Base-by-base conservation (phyloP, 2,113 vertebrate genomes). In the Gallinago paraguaiae region DNA sequence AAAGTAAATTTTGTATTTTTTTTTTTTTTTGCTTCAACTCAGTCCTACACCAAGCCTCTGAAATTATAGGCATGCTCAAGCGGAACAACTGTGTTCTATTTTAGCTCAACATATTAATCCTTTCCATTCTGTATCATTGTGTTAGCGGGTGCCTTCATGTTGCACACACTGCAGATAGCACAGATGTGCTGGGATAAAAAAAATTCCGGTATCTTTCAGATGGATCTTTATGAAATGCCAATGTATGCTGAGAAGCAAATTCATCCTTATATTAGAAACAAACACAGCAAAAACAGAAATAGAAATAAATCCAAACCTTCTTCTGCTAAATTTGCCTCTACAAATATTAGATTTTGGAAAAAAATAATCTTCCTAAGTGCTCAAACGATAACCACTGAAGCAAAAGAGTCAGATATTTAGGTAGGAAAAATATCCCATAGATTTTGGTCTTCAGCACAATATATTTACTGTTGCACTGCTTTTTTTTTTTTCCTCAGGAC, bases 111-210 rank as follows among this genome's bases (percentile, higher is more conserved):
- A 67, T 90, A 54, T 68, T 50, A 81, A 90, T 95, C 65, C 43
- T 57, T 82, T 95, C 48, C 77, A 85, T 86, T 74, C 50, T 78
- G 9, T 84, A 46, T 93, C 53, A 41, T 95, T 96, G 93, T 80
- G 39, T 95, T 95, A 57, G 95, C 93, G 82, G 30, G 27, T 79
- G 33, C 46, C 17, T 95, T 92, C 76, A 15, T 85, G 57, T 61
- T 88, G 59, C 39, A 64, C 56, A 72, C 61, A 88, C 50, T 90
- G 48, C 86, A 95, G 86, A 76, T 43, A 91, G 45, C 86, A 94
- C 86, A 95, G 95, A 95, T 95, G 88, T 93, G 59, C 75, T 83
- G 83, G 43, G 81, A 95, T 91, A 68, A 92, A 97, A 97, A 93
- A 93, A 69, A 4, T 25, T 70, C 43, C 43, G 90, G 70, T 91